A percentile compares a stretch with the other conserved stretches of the same genome.
Evolutionary conservation across 2,797 vertebrate species (phyloP).

Genomic region (Oreortyx pictus): DNA sequence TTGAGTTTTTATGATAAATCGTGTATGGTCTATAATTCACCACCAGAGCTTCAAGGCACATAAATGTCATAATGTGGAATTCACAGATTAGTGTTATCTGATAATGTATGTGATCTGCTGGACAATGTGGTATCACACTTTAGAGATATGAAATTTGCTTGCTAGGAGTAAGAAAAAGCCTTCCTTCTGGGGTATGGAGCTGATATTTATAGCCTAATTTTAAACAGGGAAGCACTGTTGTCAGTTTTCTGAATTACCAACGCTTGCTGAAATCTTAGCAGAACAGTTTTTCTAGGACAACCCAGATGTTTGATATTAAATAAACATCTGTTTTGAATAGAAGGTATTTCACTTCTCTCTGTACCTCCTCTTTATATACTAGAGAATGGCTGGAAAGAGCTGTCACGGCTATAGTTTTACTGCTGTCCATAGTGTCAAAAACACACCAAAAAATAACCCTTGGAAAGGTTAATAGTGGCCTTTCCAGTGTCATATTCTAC

Average conservation of each 20-base stretch:
- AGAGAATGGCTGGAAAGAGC: conserved; percentile 52
- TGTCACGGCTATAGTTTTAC: conserved; percentile 69
- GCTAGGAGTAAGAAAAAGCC: conserved; percentile 46
- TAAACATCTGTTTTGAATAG: conserved; percentile 79
- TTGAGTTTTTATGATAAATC: background rate
- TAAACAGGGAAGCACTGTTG: conserved; percentile 65
- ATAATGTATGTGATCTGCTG: conserved; percentile 54
- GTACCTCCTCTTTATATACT: conserved; percentile 27
- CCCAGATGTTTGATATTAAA: conserved; percentile 80
- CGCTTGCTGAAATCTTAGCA: conserved; percentile 77
- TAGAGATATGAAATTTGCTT: conserved; percentile 58
- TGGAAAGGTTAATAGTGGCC: conserved; percentile 95
- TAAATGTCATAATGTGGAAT: conserved; percentile 2
- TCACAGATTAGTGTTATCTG: conserved; percentile 22
- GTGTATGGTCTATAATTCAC: background rate
- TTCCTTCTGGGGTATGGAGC: background rate
- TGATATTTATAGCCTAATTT: conserved; percentile 75
- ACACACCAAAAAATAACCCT: conserved; percentile 82
- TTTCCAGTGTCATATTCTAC: conserved; percentile 95
- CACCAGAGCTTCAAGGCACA: conserved; percentile 25
- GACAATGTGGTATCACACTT: conserved; percentile 54
- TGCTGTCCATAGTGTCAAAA: conserved; percentile 82
- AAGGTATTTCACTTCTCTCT: conserved; percentile 65
- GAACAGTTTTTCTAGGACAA: conserved; percentile 74
- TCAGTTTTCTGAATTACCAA: conserved; percentile 76